A percentile compares a stretch with the other conserved stretches of the same genome.
Evolutionary conservation across 2,797 vertebrate genomes (phyloP).

Genomic region (Falco rusticolus): DNA sequence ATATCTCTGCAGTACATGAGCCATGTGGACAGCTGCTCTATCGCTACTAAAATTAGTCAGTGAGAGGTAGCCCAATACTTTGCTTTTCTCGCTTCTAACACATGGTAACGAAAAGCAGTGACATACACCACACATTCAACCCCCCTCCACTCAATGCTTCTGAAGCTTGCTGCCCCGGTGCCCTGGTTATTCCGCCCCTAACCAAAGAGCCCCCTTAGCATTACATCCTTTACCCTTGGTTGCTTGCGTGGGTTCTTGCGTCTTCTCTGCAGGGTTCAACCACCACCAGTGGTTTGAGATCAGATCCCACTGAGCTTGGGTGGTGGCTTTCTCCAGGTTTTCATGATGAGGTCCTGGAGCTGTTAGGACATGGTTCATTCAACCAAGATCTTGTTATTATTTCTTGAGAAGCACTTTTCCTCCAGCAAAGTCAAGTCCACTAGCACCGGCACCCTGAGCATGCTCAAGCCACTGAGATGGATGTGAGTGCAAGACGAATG

Average conservation of each 20-base stretch:
- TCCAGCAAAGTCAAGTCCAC: not conserved
- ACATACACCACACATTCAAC: not conserved
- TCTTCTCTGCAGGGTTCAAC: not conserved
- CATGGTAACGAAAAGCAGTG: accelerated
- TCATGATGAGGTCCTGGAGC: constrained; percentile 16
- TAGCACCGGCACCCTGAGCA: not conserved
- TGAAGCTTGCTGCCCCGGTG: not conserved
- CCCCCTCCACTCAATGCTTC: not conserved
- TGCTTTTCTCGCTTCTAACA: not conserved
- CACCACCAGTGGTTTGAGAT: not conserved
- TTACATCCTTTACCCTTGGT: constrained; percentile 17
- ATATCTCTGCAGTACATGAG: not conserved
- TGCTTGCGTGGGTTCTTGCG: not conserved
- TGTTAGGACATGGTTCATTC: constrained; percentile 6
- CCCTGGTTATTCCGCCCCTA: not conserved
- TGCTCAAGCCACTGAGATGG: not conserved
- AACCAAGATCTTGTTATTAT: not conserved
- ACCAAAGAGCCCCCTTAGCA: not conserved
- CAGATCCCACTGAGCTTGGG: not conserved
- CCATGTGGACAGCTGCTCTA: not conserved
- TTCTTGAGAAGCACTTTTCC: not conserved
- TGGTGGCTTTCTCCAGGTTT: not conserved
- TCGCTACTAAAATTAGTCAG: accelerated
- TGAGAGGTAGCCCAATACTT: not conserved
- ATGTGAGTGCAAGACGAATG: not conserved